Evolutionary conservation across 2,113 vertebrate genomes (phyloP), one percentile per base, ranked within the genome.

Genomic region (Cochlearius cochlearius): DNA sequence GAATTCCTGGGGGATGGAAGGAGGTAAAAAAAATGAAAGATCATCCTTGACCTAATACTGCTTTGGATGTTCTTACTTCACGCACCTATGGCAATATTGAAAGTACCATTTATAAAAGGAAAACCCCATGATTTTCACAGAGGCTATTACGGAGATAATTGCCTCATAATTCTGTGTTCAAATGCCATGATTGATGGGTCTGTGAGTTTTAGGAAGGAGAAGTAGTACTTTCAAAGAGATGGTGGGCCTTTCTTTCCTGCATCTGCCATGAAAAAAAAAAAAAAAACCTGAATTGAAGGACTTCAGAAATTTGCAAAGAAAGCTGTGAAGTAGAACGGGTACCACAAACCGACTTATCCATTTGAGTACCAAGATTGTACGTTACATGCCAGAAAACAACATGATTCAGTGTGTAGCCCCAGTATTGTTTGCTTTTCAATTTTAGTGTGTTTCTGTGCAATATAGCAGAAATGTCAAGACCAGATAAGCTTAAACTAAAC

Each of bases 81-180:
- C 8, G 53, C 19, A 55, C 7, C 15, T 38, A 25, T 0, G 0
- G 55, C 60, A 67, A 30, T 2, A 78, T 8, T 7, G 4, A 68
- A 68, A 73, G 9, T 19, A 34, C 27, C 27, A 52, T 52, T 72
- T 86, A 36, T 5, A 39, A 64, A 79, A 73, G 20, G 30, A 86
- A 80, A 74, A 30, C 6, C 4, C 26, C 11, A 14, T 16, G 5
- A 68, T 79, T 94, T 87, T 73, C 34, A 59, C 43, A 36, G 43
- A 73, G 32, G 43, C 13, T 85, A 3, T 49, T 78, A 45, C 26
- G 39, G 30, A 82, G 32, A 68, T 59, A 90, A 82, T 47, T 85
- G 32, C 29, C 20, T 59, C 5, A 5, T 55, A 93, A 77, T 75
- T 87, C 56, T 76, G 21, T 29, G 23, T 56, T 80, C 62, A 82